Evolutionary conservation across 1,140 invertebrate species (phyloP).

Genomic region (Panagrolaimus sp.): DNA sequence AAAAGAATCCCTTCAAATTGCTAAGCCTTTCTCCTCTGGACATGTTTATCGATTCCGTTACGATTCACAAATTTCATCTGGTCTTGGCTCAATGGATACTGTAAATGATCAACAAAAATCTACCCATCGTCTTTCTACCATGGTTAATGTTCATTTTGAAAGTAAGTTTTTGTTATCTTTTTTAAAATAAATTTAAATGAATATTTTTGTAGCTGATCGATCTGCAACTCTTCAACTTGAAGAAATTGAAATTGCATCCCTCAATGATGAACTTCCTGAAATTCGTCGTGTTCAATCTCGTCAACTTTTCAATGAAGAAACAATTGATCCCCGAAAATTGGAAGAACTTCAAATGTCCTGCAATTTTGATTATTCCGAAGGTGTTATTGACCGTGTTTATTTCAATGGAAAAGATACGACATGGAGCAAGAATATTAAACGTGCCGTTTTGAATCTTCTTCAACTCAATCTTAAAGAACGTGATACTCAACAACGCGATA

Average conservation of each 20-base stretch:
- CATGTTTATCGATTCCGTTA: too few relatives aligned
- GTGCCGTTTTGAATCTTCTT: slow-evolving; percentile 32
- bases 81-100: too few relatives aligned
- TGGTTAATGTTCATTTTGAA: too few relatives aligned
- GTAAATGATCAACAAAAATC: too few relatives aligned
- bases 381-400: slow-evolving; percentile 32
- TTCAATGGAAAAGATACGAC: slow-evolving; percentile 24
- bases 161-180: background rate
- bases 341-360: slow-evolving; percentile 27
- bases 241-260: background rate
- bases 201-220: too few relatives aligned
- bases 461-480: slow-evolving; percentile 33
- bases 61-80: too few relatives aligned
- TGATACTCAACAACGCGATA: slow-evolving; percentile 21
- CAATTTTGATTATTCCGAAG: slow-evolving; percentile 32
- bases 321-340: slow-evolving; percentile 1
- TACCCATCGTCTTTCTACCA: too few relatives aligned
- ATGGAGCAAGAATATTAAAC: slow-evolving; percentile 34
- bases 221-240: slow-evolving; percentile 7
- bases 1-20: too few relatives aligned
- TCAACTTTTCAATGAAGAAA: too few relatives aligned
- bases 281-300: background rate
- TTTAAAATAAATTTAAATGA: background rate
- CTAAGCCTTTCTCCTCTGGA: too few relatives aligned
- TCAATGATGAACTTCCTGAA: background rate